A percentile compares a stretch with the other conserved stretches of the same genome.
Evolutionary conservation across 2,888 invertebrate genomes (phyloP).

Genomic region (Erebia palarica): DNA sequence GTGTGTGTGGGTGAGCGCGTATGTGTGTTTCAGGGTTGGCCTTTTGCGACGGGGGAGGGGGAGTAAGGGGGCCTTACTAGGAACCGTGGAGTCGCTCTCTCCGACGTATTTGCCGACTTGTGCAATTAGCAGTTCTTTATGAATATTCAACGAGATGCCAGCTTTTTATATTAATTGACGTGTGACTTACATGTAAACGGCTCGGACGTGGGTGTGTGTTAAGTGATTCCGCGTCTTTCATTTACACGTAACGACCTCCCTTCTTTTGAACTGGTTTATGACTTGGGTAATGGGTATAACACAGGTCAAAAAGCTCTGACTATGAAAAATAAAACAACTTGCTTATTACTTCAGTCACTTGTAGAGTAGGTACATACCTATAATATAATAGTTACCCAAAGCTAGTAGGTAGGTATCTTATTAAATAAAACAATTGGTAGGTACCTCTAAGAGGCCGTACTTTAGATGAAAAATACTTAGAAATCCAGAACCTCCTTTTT

Average conservation of each 20-base stretch:
- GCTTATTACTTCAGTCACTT: too few species aligned
- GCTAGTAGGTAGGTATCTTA: too few species aligned
- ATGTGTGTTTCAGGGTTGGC: slow-evolving; percentile 62
- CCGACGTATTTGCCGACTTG: slow-evolving; percentile 76
- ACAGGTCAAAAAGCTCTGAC: background rate
- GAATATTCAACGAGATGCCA: slow-evolving; percentile 77
- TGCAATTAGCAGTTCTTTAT: slow-evolving; percentile 82
- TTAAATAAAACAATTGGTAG: background rate
- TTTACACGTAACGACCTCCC: slow-evolving; percentile 28
- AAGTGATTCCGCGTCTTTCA: slow-evolving; percentile 31
- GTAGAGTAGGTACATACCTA: too few species aligned
- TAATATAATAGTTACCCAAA: too few species aligned
- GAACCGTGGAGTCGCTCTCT: slow-evolving; percentile 72
- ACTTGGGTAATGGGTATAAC: background rate
- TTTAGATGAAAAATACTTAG: background rate
- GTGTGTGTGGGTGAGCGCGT: slow-evolving; percentile 48
- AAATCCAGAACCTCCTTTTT: background rate
- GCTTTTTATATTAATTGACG: slow-evolving; percentile 76
- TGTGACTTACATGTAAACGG: slow-evolving; percentile 59
- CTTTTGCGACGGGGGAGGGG: slow-evolving; percentile 64
- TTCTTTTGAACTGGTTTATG: slow-evolving; percentile 22
- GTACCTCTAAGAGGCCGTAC: background rate
- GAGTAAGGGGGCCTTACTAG: slow-evolving; percentile 54
- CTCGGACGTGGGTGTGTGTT: slow-evolving; percentile 37
- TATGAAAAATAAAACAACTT: too few species aligned